A percentile compares a stretch with the other conserved stretches of the same genome.
Evolutionary conservation across 2,888 invertebrate genomes (phyloP).

Genomic region (Zygogramma bicolorata): DNA sequence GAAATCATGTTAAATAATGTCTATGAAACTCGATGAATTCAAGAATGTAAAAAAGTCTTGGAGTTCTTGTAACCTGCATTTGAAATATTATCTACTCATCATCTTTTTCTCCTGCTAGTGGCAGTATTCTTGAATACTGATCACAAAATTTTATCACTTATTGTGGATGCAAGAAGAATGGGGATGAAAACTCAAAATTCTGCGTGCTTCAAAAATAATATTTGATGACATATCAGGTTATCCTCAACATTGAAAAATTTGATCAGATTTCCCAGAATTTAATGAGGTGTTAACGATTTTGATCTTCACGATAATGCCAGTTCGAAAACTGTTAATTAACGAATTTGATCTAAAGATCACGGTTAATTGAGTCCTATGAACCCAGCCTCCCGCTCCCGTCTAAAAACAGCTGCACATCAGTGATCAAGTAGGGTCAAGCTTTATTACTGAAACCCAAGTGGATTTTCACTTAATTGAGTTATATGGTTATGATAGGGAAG

Average conservation of each 20-base stretch:
- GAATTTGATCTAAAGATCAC: conserved; percentile 35
- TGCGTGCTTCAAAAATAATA: not conserved
- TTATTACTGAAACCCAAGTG: conserved; percentile 14
- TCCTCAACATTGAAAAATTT: not conserved
- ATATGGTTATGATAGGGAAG: not conserved
- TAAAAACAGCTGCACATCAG: conserved; percentile 13
- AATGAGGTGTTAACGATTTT: conserved; percentile 18
- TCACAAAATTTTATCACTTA: too few species aligned
- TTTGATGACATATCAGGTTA: not conserved
- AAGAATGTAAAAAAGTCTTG: too few species aligned
- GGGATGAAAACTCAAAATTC: not conserved
- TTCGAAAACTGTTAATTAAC: conserved; percentile 36
- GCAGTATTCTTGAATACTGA: too few species aligned
- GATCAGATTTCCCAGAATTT: conserved; percentile 11
- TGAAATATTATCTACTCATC: too few species aligned
- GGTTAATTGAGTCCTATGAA: conserved; percentile 31
- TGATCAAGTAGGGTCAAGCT: conserved; percentile 16
- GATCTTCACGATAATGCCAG: conserved; percentile 25
- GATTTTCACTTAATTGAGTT: conserved; percentile 7
- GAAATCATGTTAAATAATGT: too few species aligned
- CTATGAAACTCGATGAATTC: too few species aligned
- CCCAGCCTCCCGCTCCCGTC: conserved; percentile 11
- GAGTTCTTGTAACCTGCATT: too few species aligned
- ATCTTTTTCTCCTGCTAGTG: too few species aligned
- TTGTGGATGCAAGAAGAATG: too few species aligned